phyloP scores from a whole-genome alignment of 2,797 vertebrate species.

The Scolopax rusticola region DNA sequence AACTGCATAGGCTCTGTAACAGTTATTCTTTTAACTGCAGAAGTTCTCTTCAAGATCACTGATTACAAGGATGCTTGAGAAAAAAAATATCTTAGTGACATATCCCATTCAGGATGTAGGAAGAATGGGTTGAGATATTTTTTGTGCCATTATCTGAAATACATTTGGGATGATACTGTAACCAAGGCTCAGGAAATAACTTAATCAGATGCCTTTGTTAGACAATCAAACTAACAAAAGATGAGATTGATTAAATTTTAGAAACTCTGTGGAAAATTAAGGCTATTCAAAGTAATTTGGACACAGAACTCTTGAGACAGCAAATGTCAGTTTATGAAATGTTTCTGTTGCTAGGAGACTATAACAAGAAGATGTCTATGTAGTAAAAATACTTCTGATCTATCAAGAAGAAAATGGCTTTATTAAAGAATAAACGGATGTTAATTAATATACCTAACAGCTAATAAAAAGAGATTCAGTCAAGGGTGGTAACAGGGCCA shows the following conservation, averaged over 20 bases:
- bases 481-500: neutral
- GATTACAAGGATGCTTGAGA: neutral
- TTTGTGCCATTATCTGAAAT: neutral
- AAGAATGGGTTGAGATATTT: neutral
- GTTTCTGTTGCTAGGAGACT: conserved; percentile 44
- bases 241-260: conserved; percentile 55
- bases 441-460: neutral
- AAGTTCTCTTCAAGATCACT: neutral
- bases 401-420: neutral
- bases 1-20: neutral
- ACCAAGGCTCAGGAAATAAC: conserved; percentile 32
- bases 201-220: conserved; percentile 46
- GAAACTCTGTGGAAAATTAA: conserved; percentile 41
- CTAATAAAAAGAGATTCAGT: neutral
- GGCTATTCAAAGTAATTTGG: conserved; percentile 54
- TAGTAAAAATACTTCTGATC: neutral
- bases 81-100: neutral
- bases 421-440: conserved; percentile 2
- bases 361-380: neutral
- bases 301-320: conserved; percentile 1
- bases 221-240: conserved; percentile 49
- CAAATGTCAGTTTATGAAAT: conserved; percentile 34
- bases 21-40: neutral
- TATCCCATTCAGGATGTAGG: neutral
- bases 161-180: neutral